These are phyloP conservation scores for Takifugu bimaculatus DNA, from an alignment of 2,113 vertebrate species.

Conservation along the genomic window DNA sequence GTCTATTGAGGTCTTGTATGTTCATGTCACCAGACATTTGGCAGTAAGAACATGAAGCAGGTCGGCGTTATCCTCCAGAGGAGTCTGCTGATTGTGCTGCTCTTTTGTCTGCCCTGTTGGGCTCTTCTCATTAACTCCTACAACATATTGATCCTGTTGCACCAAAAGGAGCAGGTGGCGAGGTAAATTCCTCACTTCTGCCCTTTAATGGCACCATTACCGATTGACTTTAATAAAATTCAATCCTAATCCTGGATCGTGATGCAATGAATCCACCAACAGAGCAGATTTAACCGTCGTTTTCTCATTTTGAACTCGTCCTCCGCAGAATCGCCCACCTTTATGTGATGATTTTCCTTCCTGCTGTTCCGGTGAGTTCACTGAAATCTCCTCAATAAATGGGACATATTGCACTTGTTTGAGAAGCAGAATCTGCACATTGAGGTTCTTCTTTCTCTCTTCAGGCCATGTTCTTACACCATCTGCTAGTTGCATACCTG, in stretches of 20 bases:
- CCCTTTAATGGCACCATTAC: too few species aligned
- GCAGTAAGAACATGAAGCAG: conserved; percentile 84
- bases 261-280: too few species aligned
- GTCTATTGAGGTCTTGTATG: background rate
- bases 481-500: conserved; percentile 84
- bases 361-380: conserved; percentile 91
- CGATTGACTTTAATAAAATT: too few species aligned
- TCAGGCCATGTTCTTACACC: conserved; percentile 85
- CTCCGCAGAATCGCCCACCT: conserved; percentile 83
- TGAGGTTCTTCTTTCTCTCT: background rate
- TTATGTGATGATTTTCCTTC: conserved; percentile 85
- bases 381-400: too few species aligned
- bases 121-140: conserved; percentile 85
- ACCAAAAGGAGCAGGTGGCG: conserved; percentile 81
- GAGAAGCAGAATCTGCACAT: too few species aligned
- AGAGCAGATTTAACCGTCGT: background rate
- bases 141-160: conserved; percentile 76
- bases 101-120: conserved; percentile 92
- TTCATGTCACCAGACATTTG: conserved; percentile 76
- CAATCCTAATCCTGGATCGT: too few species aligned
- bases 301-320: background rate
- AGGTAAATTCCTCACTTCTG: conserved; percentile 69
- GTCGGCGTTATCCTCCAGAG: conserved; percentile 89
- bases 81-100: conserved; percentile 80
- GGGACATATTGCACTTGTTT: background rate